These are phyloP conservation scores for Oceanodroma leucorhoa DNA, from an alignment of 2,797 vertebrate genomes.

Conservation along the genomic window DNA sequence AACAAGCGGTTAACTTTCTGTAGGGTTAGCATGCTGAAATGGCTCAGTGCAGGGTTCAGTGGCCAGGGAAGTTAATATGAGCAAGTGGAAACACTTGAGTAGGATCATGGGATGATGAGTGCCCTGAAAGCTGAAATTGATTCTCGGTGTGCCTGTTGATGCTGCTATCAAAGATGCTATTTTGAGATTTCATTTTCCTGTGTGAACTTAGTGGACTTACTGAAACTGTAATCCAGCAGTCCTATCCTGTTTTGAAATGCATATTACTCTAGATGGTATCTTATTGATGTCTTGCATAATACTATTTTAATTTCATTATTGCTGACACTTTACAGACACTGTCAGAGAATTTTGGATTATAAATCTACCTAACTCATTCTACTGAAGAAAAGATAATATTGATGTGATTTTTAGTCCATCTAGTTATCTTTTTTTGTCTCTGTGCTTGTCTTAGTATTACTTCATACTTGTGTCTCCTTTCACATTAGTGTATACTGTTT, in stretches of 20 bases:
- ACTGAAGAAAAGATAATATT: not conserved
- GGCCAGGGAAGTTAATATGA: not conserved
- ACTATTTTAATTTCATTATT: not conserved
- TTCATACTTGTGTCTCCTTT: not conserved
- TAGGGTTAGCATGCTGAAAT: not conserved
- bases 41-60: not conserved
- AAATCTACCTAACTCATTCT: not conserved
- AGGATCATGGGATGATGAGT: not conserved
- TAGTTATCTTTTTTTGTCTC: not conserved
- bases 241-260: not conserved
- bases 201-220: not conserved
- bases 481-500: not conserved
- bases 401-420: not conserved
- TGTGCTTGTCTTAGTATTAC: not conserved
- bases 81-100: not conserved
- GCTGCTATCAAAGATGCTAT: not conserved
- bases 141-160: not conserved
- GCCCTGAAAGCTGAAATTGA: not conserved
- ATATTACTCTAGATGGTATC: not conserved
- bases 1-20: not conserved
- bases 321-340: not conserved
- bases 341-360: not conserved
- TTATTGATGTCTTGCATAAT: not conserved
- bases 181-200: not conserved
- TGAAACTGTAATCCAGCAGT: not conserved